Conservation (phyloP, 2,113 vertebrate genomes). For the Glareola pratincola region DNA sequence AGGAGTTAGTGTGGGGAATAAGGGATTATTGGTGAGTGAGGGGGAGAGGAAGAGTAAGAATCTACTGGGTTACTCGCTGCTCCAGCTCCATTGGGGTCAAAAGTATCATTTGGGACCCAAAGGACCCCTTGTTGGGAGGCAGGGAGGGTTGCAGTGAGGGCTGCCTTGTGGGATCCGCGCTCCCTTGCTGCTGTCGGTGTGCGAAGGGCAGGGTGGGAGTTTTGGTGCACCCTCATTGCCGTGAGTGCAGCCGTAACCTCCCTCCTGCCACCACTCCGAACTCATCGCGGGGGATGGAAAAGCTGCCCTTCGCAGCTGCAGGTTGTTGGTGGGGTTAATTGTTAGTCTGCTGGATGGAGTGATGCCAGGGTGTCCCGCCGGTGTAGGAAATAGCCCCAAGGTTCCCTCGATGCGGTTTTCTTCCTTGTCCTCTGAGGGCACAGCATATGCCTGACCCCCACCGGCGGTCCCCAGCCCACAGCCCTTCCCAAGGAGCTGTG, state of each 20-base stretch:
- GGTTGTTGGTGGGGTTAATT: neutral
- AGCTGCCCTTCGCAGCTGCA: neutral
- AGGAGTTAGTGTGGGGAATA: neutral
- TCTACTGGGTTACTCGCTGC: neutral
- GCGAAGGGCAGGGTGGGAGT: neutral
- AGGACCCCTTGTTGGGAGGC: neutral
- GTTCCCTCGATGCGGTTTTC: neutral
- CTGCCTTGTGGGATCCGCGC: accelerated
- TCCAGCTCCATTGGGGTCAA: neutral
- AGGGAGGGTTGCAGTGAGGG: neutral
- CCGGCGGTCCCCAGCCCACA: accelerated
- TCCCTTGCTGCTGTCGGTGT: neutral
- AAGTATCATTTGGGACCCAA: neutral
- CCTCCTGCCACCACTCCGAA: neutral
- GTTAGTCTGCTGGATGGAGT: neutral
- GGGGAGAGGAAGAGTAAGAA: neutral
- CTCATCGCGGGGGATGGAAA: neutral
- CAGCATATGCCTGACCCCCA: accelerated
- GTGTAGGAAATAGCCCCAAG: neutral
- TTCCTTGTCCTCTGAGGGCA: neutral
- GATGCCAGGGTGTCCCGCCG: accelerated
- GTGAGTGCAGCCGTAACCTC: neutral
- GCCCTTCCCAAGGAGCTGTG: neutral
- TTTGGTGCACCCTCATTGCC: neutral
- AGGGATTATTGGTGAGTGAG: neutral